Evolutionary conservation across 2,888 invertebrate species (phyloP).

Genomic region (Ochropleura leucogaster): DNA sequence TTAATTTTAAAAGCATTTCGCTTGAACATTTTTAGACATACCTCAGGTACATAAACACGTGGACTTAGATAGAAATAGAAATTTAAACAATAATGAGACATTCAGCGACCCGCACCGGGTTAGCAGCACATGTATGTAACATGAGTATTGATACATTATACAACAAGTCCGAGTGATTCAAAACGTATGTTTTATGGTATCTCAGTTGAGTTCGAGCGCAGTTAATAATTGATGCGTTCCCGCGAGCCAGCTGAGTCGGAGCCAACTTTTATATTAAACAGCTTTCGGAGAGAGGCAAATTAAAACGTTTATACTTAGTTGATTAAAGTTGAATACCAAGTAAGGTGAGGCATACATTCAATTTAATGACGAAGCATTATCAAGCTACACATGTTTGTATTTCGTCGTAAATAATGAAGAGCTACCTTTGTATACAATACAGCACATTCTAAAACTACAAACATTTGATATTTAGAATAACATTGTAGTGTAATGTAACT

Average conservation of each 20-base stretch:
- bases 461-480: not conserved
- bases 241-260: not conserved
- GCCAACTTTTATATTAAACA: constrained; percentile 5
- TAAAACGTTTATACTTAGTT: not conserved
- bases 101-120: not conserved
- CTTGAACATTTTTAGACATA: constrained; percentile 9
- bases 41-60: not conserved
- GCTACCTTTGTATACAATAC: not conserved
- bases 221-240: not conserved
- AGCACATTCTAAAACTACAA: not conserved
- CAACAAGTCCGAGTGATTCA: not conserved
- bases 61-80: constrained; percentile 4
- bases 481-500: too few species aligned
- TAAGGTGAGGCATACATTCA: not conserved
- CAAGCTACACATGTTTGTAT: not conserved
- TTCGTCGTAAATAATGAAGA: not conserved
- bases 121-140: not conserved
- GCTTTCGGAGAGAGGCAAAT: not conserved
- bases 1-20: constrained; percentile 32
- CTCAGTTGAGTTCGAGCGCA: not conserved
- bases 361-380: constrained; percentile 11
- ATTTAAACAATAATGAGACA: not conserved
- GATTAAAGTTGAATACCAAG: constrained; percentile 3
- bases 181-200: not conserved
- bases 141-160: not conserved